Base-by-base conservation (phyloP, 1,140 invertebrate species). In the Heliothis virescens region DNA sequence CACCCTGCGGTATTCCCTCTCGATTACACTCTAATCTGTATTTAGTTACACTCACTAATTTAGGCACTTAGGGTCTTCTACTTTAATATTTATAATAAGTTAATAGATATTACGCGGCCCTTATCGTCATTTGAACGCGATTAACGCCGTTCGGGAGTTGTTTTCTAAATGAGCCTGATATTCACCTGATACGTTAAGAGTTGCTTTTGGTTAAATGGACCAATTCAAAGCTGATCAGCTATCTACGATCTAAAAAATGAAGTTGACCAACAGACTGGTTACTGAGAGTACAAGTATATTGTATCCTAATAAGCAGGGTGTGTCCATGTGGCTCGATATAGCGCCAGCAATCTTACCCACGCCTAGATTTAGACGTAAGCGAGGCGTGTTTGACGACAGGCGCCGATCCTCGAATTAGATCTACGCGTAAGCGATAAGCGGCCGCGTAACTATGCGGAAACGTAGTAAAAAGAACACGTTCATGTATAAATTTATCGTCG, bases 381-480 rank as follows among this genome's bases (percentile, higher is more conserved):
- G 83, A 87, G 82, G 84, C 83, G 84, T 86, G 84, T 90, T 87
- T 87, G 89, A 91, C 85, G 89, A 91, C 85, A 85, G 87, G 87
- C 90, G 89, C 87, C 85, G 79, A 89, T 88, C 86, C 86, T 87
- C 83, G 79, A 94, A 91, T 91, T 92, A 92, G 91, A 92, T 86
- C 86, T 80, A 89, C 87, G 87, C 87, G 85, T 84, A 83, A 84
- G 85, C 87, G 88, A 91, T 90, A 91, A 89, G 82, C 87, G 83
- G 73, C 82, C 79, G 84, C 81, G 90, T 89, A 89, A 87, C 91
- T 90, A 94, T 90, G 92, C 93, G 93, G 92, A 94, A 94, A 90
- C 89, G 86, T 84, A 89, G 88, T 89, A 87, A 92, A 92, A 92
- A 90, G 83, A 85, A 89, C 84, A 87, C 91, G 91, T 92, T 83